Base-by-base conservation (phyloP, 2,888 invertebrate genomes). In the Micoletzkya japonica region DNA sequence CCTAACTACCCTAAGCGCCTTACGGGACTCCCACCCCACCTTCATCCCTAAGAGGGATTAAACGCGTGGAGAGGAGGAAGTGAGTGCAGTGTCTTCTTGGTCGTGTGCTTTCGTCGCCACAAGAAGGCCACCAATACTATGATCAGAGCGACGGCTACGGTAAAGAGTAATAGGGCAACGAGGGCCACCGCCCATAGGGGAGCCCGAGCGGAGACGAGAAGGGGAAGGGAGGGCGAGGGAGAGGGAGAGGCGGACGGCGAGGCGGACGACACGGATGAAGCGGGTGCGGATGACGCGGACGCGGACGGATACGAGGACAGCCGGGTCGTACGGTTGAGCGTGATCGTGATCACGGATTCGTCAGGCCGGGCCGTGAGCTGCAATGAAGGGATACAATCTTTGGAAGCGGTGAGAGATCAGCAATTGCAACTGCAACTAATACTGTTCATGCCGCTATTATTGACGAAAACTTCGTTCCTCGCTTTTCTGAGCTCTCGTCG, bases 61-160 rank as follows among this genome's bases (percentile, higher is more conserved):
- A 60, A 60, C 30, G 60, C 60, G 44, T 60, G 60, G 14, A 60
- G 60, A 14, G 60, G 60, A 39, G 60, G 60, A 37, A 60, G 37
- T 6, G 60, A 60, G 30, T 60, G 60, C 17, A 60, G 39, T 39
- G 28, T 60, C 60, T 60, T 60, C 28, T n/a, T n/a, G n/a, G n/a
- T n/a, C n/a, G n/a, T n/a, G n/a, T 26, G 20, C 28, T 60, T 60
- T 10, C 60, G 37, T 32, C 60, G 37, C 60, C 60, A 60, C 37
- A 37, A 60, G 44, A 37, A 60, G 28, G 44, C 30, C 4, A 60
- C 26, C 1, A 60, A 32, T 28, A 44, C 37, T 24, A 60, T 24
- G 20, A 60, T 4, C 14, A 60, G 24, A n/a, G 28, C 10, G 4
- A 44, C 24, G 14, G 30, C 37, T 1, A 60, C 39, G 30, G 60